Base-by-base conservation (phyloP, 2,113 vertebrate genomes). In the Malurus cyaneus region DNA sequence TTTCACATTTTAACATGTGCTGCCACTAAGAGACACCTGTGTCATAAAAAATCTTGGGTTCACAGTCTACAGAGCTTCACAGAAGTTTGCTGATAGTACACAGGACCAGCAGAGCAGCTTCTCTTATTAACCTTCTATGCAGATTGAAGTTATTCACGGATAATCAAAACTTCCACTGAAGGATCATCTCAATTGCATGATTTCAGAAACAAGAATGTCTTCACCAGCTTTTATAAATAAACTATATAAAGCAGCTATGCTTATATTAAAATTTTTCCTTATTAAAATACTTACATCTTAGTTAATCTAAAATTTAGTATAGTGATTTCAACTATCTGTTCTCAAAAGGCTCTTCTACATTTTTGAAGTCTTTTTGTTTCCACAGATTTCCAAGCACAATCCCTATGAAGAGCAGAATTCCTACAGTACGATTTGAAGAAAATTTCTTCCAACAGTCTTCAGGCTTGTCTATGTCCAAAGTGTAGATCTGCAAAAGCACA, bases 391-490 rank as follows among this genome's bases (percentile, higher is more conserved):
- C 99, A 32, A 98, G 85, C 47, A 99, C 92, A 88, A 99, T 99
- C 39, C 99, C 99, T 73, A 97, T 60, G 86, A 99, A 98, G 61
- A 99, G 69, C 36, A 99, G 92, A 59, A 99, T 93, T 85, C 99
- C 99, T 29, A 99, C 53, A 78, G 98, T 99, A 94, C 98, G 98
- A 96, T 99, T 99, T 12, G 99, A 99, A 57, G 97, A 96, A 94
- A 99, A 99, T 81, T 99, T 99, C 92, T 98, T 98, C 99, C 99
- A 99, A 86, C 99, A 99, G 87, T 99, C 98, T 80, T 99, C 98
- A 25, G 99, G 98, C 83, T 97, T 98, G 94, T 99, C 98, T 80
- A 99, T 98, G 92, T 99, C 98, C 94, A 99, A 82, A 18, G 98
- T 98, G 91, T 98, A 98, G 88, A 99, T 98, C 99, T 99, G 95